Base-by-base conservation (phyloP, 1,140 invertebrate genomes). In the Drosophila albomicans region DNA sequence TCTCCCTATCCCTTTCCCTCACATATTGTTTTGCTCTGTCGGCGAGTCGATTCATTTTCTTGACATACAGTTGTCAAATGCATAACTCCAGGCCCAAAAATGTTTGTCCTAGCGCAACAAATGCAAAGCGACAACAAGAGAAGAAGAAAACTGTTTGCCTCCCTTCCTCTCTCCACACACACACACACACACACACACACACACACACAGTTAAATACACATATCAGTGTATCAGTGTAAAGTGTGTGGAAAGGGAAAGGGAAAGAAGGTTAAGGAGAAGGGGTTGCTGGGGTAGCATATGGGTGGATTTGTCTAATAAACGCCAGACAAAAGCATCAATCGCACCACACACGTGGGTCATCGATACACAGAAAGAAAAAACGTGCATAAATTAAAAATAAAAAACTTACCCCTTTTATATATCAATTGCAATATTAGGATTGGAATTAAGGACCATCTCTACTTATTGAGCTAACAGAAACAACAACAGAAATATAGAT, bases 291-390 rank as follows among this genome's bases (percentile, higher is more conserved):
- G 20, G 25, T 67, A 82, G 79, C 82, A 87, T 87, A 68, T 87
- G 84, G 72, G 76, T 56, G 69, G 58, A 79, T 81, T 52, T 69
- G 75, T 48, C 85, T 79, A 89, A 89, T 89, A 77, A 89, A 70
- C 68, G 81, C 68, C 85, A 85, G 59, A 85, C 81, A 90, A 89
- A 89, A 73, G 75, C 65, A 77, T 78, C 63, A 70, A 58, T 64
- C 32, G 75, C 52, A 66, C 54, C 32, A 46, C 71, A 85, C 85
- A 89, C 86, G 78, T 86, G 85, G 71, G 85, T 46, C 61, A 41
- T 35, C 62, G 3, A 25, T 25, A 25, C 20, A 25, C 20, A 25
- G 20, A 25, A 25, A 25, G 0, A 25, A 25, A 25, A 25, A 25
- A 25, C 20, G 3, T 25, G 20, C 20, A n/a, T 25, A 4, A 25